Base-by-base conservation (phyloP, 30 jellyfish, hydroid and myxozoan genomes). In the Turritopsis dohrnii region DNA sequence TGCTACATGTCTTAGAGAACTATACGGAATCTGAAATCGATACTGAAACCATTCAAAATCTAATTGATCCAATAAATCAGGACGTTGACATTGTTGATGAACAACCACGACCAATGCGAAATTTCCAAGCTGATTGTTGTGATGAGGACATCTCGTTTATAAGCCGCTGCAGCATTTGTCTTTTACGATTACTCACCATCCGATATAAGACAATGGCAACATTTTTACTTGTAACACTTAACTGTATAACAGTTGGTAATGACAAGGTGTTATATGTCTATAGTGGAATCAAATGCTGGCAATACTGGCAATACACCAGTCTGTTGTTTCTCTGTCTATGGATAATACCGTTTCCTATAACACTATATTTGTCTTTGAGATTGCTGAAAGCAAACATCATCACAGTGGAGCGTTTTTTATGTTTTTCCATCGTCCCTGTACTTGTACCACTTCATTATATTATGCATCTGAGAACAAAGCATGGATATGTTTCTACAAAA, bases 281-380 rank as follows among this genome's bases (percentile, higher is more conserved):
- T 29, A 85, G 89, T 19, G 85, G 72, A 71, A 69, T 83, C 54
- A 27, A 17, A 26, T 83, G 89, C 66, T 83, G 22, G 22, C 86
- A 72, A 72, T 21, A 26, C 29, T 83, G 89, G 89, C 89, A 83
- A 77, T 83, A 83, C 26, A 23, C 21, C 18, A 52, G 29, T 22
- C 52, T 83, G 75, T 84, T 74, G 7, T 83, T 65, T 74, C 25
- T 83, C 84, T 21, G 31, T 71, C 20, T 83, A 29, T 83, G 54
- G 54, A 29, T 83, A 23, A 26, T 26, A 9, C 89, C 89, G n/a
- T 81, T 83, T 5, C 1, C 60, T 31, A 7, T 83, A 20, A 72
- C 54, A 18, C 66, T 83, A 21, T 31, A 27, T 1, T 72, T 41
- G 24, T 79, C 65, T 17, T 52, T 52, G 4, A 29, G 16, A 30